These are phyloP conservation scores for Rhinogobius similis DNA, from an alignment of 2,113 vertebrate genomes.

Conservation along the genomic window DNA sequence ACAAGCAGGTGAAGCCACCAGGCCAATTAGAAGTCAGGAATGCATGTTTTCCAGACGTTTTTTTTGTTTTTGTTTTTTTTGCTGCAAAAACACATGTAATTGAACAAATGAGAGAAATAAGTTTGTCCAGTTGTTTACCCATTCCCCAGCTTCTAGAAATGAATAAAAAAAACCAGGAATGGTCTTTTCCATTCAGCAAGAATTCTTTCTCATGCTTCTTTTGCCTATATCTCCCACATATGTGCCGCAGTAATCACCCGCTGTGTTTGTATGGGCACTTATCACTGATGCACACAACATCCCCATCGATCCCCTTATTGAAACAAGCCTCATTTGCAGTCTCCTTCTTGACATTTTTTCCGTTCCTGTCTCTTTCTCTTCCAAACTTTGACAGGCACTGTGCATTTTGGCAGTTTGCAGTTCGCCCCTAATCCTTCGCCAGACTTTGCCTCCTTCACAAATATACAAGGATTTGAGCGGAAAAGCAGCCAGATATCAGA, in stretches of 20 bases:
- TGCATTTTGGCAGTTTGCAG: slow-evolving; percentile 76
- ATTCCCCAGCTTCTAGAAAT: background rate
- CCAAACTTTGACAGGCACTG: slow-evolving; percentile 74
- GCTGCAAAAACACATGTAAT: too few relatives aligned
- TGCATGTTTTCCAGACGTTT: too few relatives aligned
- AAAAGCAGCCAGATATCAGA: slow-evolving; percentile 67
- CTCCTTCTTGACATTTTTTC: slow-evolving; percentile 77
- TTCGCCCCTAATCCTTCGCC: slow-evolving; percentile 74
- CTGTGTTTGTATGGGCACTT: slow-evolving; percentile 73
- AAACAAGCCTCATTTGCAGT: slow-evolving; percentile 83
- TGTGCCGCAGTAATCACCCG: slow-evolving; percentile 36
- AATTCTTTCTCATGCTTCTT: slow-evolving; percentile 19
- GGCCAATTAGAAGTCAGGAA: too few relatives aligned
- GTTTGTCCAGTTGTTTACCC: background rate
- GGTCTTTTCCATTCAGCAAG: slow-evolving; percentile 15
- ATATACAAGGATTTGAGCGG: slow-evolving; percentile 65
- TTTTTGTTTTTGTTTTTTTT: too few relatives aligned
- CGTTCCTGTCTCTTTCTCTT: slow-evolving; percentile 67
- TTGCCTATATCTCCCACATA: slow-evolving; percentile 12
- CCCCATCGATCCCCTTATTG: slow-evolving; percentile 79
- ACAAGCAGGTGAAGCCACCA: too few relatives aligned
- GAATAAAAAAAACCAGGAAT: background rate
- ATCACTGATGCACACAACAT: slow-evolving; percentile 75
- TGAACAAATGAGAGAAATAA: too few relatives aligned
- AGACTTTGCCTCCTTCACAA: slow-evolving; percentile 70